These are phyloP conservation scores for Conops quadrifasciatus DNA, from an alignment of 2,888 invertebrate species.

Conservation along the genomic window DNA sequence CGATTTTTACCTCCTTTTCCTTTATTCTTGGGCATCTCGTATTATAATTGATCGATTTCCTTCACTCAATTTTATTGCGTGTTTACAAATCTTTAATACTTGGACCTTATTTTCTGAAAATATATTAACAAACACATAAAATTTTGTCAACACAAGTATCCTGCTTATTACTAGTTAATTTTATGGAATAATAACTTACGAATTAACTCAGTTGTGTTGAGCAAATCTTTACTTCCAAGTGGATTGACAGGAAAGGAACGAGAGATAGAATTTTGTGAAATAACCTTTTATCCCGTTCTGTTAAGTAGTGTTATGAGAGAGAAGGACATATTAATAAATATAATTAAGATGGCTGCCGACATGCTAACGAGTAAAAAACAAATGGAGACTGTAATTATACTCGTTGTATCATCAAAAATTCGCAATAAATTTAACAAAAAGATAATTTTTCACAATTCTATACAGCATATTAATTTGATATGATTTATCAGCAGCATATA, in stretches of 20 bases:
- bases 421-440: too few relatives aligned
- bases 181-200: conserved; percentile 50
- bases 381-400: too few relatives aligned
- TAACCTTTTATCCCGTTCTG: conserved; percentile 1
- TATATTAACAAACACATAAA: conserved; percentile 20
- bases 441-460: too few relatives aligned
- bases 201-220: conserved; percentile 44
- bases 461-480: too few relatives aligned
- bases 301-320: conserved; percentile 11
- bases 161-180: conserved; percentile 28
- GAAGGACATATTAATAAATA: conserved; percentile 31
- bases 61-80: conserved; percentile 1
- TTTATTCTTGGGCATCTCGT: conserved; percentile 71
- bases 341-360: conserved; percentile 16
- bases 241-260: conserved; percentile 44
- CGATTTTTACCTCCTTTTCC: conserved; percentile 99
- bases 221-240: conserved; percentile 45
- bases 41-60: conserved; percentile 39
- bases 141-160: too few relatives aligned
- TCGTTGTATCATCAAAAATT: too few relatives aligned
- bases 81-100: background rate
- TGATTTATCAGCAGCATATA: too few relatives aligned
- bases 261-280: conserved; percentile 25
- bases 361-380: background rate
- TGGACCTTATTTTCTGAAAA: conserved; percentile 18